Percentiles rank a stretch among this genome's conserved stretches.
phyloP scores from a whole-genome alignment of 2,797 vertebrate genomes.

The Sciurus carolinensis region DNA sequence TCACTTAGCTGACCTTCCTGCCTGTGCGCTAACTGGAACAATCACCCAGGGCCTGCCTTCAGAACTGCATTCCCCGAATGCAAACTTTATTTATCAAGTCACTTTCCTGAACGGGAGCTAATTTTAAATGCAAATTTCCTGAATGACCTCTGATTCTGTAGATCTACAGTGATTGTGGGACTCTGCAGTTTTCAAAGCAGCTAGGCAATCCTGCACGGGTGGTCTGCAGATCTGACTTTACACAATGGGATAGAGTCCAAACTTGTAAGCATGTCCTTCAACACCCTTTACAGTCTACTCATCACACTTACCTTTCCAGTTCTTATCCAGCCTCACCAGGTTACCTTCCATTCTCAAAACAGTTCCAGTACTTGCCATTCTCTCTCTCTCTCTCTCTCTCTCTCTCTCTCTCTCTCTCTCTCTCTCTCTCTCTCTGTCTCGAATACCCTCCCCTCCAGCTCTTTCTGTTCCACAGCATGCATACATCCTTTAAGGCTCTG shows the following conservation, averaged over 20 bases:
- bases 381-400: neutral
- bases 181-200: neutral
- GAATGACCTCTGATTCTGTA: neutral
- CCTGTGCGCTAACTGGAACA: neutral
- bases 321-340: neutral
- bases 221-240: neutral
- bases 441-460: neutral
- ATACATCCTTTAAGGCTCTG: neutral
- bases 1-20: neutral
- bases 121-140: neutral
- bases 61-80: neutral
- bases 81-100: neutral
- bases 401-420: too few species aligned
- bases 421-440: neutral
- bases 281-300: neutral
- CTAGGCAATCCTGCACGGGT: neutral
- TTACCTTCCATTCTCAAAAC: neutral
- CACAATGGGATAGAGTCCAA: neutral
- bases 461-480: too few species aligned
- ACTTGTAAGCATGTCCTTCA: neutral
- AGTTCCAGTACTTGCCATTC: neutral
- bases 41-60: neutral
- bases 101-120: neutral
- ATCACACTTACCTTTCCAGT: neutral
- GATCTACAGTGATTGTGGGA: neutral